Percentiles rank a stretch among this genome's conserved stretches.
Evolutionary conservation across 2,797 vertebrate species (phyloP).

Genomic region (Tolypeutes matacus): DNA sequence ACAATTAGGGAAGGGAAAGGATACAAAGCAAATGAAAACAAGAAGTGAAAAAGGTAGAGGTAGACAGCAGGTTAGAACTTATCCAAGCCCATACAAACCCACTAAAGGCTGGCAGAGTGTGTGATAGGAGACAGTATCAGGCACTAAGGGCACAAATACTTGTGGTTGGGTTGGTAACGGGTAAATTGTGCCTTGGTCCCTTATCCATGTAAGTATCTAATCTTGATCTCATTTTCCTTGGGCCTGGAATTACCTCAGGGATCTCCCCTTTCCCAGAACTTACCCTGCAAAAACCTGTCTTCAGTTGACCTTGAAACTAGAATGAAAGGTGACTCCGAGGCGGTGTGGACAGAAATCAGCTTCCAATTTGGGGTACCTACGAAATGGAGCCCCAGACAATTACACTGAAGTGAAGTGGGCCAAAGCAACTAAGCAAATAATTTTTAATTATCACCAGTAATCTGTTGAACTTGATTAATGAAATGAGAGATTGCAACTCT

Average conservation of each 20-base stretch:
- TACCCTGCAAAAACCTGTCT: neutral
- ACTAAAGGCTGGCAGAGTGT: neutral
- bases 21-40: neutral
- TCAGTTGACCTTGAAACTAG: neutral
- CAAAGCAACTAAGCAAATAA: neutral
- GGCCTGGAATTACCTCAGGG: neutral
- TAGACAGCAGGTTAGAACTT: neutral
- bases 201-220: neutral
- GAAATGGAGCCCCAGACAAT: neutral
- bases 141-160: rapidly evolving
- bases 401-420: neutral
- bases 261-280: neutral
- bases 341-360: neutral
- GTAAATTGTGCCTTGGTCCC: neutral
- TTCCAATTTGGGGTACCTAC: neutral
- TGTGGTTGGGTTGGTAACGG: neutral
- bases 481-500: neutral
- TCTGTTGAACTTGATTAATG: neutral
- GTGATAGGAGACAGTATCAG: rapidly evolving
- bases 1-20: neutral
- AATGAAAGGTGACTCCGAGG: neutral
- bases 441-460: neutral
- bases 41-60: neutral
- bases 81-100: neutral
- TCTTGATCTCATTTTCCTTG: neutral